Evolutionary conservation across 2,113 vertebrate genomes (phyloP).

Genomic region (Lanius ludovicianus): DNA sequence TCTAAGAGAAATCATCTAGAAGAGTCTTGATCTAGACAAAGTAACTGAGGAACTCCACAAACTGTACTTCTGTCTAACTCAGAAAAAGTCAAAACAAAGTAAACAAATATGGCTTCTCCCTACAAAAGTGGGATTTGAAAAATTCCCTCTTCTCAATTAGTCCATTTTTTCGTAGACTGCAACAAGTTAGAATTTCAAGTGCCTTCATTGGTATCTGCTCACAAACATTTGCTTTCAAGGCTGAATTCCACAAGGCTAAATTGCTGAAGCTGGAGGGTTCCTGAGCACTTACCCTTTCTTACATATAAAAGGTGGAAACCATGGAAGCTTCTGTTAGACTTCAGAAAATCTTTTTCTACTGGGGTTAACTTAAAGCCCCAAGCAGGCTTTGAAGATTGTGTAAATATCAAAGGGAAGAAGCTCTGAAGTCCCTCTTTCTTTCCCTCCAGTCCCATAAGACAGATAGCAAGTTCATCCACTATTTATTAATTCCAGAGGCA

Average conservation of each 20-base stretch:
- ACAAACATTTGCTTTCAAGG: neutral
- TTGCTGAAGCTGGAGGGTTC: neutral
- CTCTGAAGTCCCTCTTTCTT: neutral
- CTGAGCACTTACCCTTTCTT: neutral
- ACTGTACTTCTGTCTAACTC: neutral
- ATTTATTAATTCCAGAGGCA: neutral
- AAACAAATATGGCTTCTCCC: neutral
- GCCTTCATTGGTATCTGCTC: neutral
- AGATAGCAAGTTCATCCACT: neutral
- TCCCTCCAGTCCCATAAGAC: neutral
- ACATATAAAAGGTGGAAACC: neutral
- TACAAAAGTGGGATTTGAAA: neutral
- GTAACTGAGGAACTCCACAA: neutral
- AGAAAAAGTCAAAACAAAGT: neutral
- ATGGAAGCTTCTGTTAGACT: neutral
- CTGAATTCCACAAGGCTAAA: neutral
- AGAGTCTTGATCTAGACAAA: neutral
- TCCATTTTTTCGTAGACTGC: neutral
- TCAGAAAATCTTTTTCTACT: neutral
- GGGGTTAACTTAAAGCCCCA: neutral
- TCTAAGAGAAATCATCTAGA: neutral
- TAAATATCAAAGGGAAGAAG: neutral
- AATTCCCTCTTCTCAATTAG: neutral
- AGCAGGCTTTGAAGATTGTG: neutral
- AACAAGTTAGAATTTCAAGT: neutral